phyloP scores from a whole-genome alignment of 2,888 invertebrate species.

The Timema podura region DNA sequence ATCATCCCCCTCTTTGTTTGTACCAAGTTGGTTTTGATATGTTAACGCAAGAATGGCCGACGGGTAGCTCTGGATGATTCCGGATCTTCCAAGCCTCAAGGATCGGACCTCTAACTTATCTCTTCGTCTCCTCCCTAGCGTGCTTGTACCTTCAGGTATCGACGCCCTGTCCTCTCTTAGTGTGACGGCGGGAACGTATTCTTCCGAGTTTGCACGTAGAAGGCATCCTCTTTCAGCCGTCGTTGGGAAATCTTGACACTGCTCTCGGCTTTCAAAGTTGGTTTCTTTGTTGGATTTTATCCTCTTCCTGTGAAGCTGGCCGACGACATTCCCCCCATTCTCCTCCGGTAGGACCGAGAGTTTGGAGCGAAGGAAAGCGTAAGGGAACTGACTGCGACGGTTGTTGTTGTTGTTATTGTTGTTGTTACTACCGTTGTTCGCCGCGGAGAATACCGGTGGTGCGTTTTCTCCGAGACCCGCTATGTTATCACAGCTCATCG shows the following conservation, averaged over 20 bases:
- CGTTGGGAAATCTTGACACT: conserved; percentile 10
- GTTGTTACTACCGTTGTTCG: conserved; percentile 34
- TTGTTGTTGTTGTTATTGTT: conserved; percentile 38
- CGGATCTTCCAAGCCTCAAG: conserved; percentile 3
- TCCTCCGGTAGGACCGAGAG: conserved; percentile 74
- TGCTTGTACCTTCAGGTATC: conserved; percentile 42
- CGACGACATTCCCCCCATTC: conserved; percentile 49
- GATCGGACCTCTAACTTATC: conserved; percentile 19
- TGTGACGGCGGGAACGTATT: conserved; percentile 48
- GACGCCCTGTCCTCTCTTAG: conserved; percentile 31
- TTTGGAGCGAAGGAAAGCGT: conserved; percentile 71
- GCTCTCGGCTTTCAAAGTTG: conserved; percentile 50
- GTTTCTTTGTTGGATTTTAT: conserved; percentile 50
- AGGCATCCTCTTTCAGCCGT: conserved; percentile 35
- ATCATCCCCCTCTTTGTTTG: conserved; percentile 17
- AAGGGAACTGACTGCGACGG: conserved; percentile 64
- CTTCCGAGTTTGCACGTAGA: conserved; percentile 57
- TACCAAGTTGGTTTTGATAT: conserved; percentile 15
- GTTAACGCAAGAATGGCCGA: conserved; percentile 21
- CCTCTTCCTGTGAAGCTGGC: conserved; percentile 42
- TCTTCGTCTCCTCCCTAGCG: conserved; percentile 40
- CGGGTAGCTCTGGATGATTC: too few relatives aligned
- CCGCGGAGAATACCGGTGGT: conserved; percentile 36
- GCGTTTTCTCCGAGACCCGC: conserved; percentile 53
- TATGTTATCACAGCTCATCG: conserved; percentile 69